Evolutionary conservation across 2,888 invertebrate genomes (phyloP).

Genomic region (Agonopterix heracliana): DNA sequence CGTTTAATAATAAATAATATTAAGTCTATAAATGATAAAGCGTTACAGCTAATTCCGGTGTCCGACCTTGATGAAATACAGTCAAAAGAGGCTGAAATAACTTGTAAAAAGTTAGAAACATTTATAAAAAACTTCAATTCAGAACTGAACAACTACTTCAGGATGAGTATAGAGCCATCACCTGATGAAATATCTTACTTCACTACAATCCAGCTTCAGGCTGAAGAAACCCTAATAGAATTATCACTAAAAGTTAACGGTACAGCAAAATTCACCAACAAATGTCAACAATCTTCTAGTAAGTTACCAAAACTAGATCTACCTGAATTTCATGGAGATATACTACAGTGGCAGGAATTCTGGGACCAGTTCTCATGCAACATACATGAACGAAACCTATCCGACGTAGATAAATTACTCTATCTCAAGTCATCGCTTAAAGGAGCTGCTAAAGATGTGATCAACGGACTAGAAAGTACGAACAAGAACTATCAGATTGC

Average conservation of each 20-base stretch:
- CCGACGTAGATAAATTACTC: background rate
- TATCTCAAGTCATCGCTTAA: background rate
- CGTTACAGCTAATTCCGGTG: too few species aligned
- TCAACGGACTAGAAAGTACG: background rate
- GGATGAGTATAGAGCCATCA: too few species aligned
- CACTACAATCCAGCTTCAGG: too few species aligned
- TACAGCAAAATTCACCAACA: background rate
- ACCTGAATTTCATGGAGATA: background rate
- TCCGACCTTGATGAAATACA: too few species aligned
- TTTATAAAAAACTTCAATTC: too few species aligned
- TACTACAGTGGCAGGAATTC: constrained; percentile 1
- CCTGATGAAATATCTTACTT: too few species aligned
- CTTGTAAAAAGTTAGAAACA: too few species aligned
- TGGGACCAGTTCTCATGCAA: constrained; percentile 1
- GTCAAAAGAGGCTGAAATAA: too few species aligned
- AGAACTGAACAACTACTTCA: too few species aligned
- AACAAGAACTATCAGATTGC: constrained; percentile 1
- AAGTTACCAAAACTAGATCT: background rate
- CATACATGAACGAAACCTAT: background rate
- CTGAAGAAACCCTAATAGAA: background rate
- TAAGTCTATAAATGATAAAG: too few species aligned
- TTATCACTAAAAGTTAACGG: background rate
- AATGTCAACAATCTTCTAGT: background rate
- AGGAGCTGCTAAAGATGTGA: background rate
- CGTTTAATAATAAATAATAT: too few species aligned